A percentile compares a stretch with the other conserved stretches of the same genome.
These are phyloP conservation scores for Hoplias malabaricus DNA, from an alignment of 2,113 vertebrate genomes.

Conservation along the genomic window DNA sequence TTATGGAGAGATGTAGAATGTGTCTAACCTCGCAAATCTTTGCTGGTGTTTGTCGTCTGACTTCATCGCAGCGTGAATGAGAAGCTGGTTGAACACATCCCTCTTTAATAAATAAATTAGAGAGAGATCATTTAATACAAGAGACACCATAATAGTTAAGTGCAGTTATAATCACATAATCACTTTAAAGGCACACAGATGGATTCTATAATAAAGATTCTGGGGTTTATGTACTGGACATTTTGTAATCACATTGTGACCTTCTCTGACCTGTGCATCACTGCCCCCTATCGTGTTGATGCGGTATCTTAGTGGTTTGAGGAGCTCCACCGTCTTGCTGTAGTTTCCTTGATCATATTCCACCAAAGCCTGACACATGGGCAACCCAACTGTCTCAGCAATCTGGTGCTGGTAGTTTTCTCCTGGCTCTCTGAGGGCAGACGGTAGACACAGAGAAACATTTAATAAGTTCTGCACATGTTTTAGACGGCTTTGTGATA, in stretches of 20 bases:
- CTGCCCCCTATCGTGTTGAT: conserved; percentile 82
- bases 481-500: no score
- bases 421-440: conserved; percentile 67
- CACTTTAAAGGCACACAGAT: not conserved
- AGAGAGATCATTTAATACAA: no score
- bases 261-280: conserved; percentile 91
- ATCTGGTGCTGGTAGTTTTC: conserved; percentile 80
- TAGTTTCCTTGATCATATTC: conserved; percentile 84
- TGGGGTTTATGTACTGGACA: no score
- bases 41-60: conserved; percentile 75
- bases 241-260: not conserved
- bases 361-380: conserved; percentile 86
- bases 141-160: no score
- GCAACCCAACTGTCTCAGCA: conserved; percentile 75
- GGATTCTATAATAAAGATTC: no score
- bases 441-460: not conserved
- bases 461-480: no score
- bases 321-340: conserved; percentile 75
- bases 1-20: conserved; percentile 10
- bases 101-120: conserved; percentile 81
- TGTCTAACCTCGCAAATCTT: conserved; percentile 82
- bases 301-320: conserved; percentile 84
- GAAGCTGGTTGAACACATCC: conserved; percentile 87
- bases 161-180: no score
- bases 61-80: conserved; percentile 87